Evolutionary conservation across 2,113 vertebrate genomes (phyloP).

Genomic region (Microtus montanus): DNA sequence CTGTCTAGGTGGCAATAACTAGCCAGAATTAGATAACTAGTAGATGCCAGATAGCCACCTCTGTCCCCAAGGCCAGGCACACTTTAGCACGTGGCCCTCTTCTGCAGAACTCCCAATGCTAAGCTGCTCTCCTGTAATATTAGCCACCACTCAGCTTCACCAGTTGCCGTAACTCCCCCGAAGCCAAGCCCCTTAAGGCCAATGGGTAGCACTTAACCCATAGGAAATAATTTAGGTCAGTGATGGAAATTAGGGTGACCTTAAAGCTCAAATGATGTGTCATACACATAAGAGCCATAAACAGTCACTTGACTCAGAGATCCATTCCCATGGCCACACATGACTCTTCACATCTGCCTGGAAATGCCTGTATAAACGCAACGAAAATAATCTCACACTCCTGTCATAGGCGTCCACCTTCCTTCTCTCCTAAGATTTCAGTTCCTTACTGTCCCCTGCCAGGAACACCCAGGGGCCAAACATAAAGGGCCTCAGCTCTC

Average conservation of each 20-base stretch:
- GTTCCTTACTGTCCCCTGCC: not conserved
- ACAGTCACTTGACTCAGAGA: not conserved
- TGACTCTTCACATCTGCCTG: not conserved
- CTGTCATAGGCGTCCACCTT: not conserved
- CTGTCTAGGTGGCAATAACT: not conserved
- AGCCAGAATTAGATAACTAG: not conserved
- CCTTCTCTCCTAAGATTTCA: not conserved
- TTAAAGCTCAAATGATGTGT: not conserved
- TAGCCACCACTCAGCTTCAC: not conserved
- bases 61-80: not conserved
- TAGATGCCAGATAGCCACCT: not conserved
- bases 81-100: accelerated
- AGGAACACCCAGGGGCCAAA: not conserved
- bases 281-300: not conserved
- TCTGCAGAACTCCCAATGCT: too few species aligned
- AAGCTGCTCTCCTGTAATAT: not conserved
- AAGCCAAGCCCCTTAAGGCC: not conserved
- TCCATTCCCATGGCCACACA: accelerated
- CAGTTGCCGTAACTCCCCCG: not conserved
- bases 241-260: not conserved
- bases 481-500: accelerated
- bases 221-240: not conserved
- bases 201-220: not conserved
- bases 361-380: not conserved
- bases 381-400: not conserved